Conservation (phyloP, 2,888 invertebrate genomes). For the Cyclophora albipunctata region DNA sequence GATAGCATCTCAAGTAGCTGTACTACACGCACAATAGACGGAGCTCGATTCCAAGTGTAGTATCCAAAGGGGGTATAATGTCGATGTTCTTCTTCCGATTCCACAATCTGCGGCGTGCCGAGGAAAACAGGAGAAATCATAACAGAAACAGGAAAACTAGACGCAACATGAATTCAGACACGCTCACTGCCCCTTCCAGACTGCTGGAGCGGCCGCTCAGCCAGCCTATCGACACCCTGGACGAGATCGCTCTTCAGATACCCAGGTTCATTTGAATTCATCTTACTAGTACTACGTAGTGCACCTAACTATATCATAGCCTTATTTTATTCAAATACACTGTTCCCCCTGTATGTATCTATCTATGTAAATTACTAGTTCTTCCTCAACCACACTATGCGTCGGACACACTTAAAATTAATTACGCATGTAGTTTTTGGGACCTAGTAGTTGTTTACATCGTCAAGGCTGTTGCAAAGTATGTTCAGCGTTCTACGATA, state of each 20-base stretch:
- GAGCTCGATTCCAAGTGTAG: constrained; percentile 14
- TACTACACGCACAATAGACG: too few species aligned
- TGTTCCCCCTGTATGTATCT: too few species aligned
- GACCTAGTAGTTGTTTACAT: too few species aligned
- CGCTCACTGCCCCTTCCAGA: constrained; percentile 84
- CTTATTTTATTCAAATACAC: too few species aligned
- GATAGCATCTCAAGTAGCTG: too few species aligned
- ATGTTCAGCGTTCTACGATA: too few species aligned
- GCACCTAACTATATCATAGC: background rate
- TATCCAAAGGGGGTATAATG: constrained; percentile 76
- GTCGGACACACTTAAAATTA: too few species aligned
- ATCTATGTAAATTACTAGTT: too few species aligned
- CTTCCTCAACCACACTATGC: too few species aligned
- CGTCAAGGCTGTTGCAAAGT: too few species aligned
- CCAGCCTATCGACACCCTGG: constrained; percentile 90
- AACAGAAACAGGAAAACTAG: constrained; percentile 29
- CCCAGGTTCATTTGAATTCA: constrained; percentile 80
- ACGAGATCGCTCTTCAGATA: constrained; percentile 93
- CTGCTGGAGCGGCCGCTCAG: constrained; percentile 89
- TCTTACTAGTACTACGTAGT: background rate
- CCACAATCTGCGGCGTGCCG: constrained; percentile 91
- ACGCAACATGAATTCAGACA: constrained; percentile 65
- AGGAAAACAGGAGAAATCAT: constrained; percentile 73
- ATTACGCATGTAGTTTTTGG: too few species aligned
- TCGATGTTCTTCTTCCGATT: constrained; percentile 97